A percentile compares a stretch with the other conserved stretches of the same genome.
phyloP scores from a whole-genome alignment of 2,888 invertebrate species.

The Drosophila buzzatii region DNA sequence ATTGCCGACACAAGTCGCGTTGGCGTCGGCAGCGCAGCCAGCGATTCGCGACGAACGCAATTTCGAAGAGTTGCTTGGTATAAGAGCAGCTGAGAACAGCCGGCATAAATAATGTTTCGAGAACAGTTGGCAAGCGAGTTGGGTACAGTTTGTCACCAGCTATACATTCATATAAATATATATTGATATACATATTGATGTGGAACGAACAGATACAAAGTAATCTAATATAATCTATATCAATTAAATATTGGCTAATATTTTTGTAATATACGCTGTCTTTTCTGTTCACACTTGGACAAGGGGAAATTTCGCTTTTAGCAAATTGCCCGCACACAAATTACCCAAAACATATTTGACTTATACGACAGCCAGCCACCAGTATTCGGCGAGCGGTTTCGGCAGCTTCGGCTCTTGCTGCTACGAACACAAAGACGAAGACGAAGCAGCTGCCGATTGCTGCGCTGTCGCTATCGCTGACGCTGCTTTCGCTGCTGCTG shows the following conservation, averaged over 20 bases:
- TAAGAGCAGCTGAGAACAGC: slow-evolving; percentile 14
- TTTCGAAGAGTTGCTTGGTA: slow-evolving; percentile 21
- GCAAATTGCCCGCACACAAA: not conserved
- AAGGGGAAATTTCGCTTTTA: not conserved
- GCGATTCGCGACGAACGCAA: slow-evolving; percentile 25
- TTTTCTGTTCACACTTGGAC: not conserved
- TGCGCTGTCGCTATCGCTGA: slow-evolving; percentile 42
- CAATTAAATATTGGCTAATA: not conserved
- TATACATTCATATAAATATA: too few species aligned
- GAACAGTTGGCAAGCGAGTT: slow-evolving; percentile 14
- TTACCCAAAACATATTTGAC: not conserved
- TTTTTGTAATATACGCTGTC: not conserved
- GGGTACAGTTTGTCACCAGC: slow-evolving; percentile 3
- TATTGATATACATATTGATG: too few species aligned
- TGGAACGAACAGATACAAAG: not conserved
- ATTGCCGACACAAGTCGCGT: slow-evolving; percentile 55
- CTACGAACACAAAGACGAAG: slow-evolving; percentile 8
- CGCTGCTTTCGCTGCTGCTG: slow-evolving; percentile 48
- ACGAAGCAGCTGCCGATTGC: slow-evolving; percentile 14
- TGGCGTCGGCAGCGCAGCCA: slow-evolving; percentile 69
- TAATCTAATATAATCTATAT: not conserved
- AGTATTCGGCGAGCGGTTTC: slow-evolving; percentile 9
- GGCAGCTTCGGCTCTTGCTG: not conserved
- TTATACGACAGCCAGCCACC: slow-evolving; percentile 22
- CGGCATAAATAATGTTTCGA: slow-evolving; percentile 42